These are phyloP conservation scores for Stenurella melanura DNA, from an alignment of 2,888 invertebrate species.

Conservation along the genomic window DNA sequence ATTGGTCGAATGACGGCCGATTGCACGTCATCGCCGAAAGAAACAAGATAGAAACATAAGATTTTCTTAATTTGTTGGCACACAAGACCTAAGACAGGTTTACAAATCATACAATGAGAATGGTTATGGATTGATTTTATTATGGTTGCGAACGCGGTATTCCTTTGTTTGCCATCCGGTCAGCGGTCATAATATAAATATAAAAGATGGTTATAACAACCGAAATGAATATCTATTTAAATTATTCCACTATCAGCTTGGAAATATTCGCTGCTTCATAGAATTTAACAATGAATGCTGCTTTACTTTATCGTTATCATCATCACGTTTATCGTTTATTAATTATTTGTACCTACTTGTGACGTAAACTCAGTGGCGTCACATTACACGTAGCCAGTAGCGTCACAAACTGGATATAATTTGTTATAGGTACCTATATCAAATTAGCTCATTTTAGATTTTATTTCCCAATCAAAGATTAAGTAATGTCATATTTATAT, in stretches of 20 bases:
- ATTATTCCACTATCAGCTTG: not conserved
- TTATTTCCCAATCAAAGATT: too few species aligned
- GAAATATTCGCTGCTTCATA: not conserved
- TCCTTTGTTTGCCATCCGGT: too few species aligned
- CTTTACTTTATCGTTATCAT: not conserved
- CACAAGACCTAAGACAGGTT: too few species aligned
- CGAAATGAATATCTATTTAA: too few species aligned
- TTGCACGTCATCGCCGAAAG: constrained; percentile 23
- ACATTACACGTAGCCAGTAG: not conserved
- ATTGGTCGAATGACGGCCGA: constrained; percentile 35
- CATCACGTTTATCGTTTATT: not conserved
- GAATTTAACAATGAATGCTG: not conserved
- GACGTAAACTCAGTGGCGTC: not conserved
- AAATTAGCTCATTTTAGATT: too few species aligned
- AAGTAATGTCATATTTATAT: too few species aligned
- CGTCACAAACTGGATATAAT: not conserved
- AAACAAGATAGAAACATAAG: constrained; percentile 8
- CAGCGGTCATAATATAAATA: too few species aligned
- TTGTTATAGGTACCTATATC: not conserved
- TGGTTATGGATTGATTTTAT: too few species aligned
- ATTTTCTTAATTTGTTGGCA: too few species aligned
- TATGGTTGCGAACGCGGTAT: too few species aligned
- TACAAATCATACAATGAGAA: too few species aligned
- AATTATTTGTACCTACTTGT: not conserved
- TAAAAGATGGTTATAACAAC: too few species aligned